phyloP scores from a whole-genome alignment of 2,113 vertebrate genomes.

The Miniopterus natalensis region DNA sequence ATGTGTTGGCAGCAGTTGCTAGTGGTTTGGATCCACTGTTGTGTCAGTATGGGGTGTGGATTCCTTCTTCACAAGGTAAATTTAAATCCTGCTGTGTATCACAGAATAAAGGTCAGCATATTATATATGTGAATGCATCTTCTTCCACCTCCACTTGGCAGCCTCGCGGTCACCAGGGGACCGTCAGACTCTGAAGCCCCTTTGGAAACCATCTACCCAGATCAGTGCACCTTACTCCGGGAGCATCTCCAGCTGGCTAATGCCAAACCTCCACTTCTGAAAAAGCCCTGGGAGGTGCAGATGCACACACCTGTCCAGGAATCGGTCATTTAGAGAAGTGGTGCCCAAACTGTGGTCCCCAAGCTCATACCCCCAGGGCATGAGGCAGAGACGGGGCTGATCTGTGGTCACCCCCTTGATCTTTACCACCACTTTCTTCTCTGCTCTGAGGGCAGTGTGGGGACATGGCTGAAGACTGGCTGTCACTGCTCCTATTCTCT shows the following conservation, averaged over 20 bases:
- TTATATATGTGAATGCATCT: too few species aligned
- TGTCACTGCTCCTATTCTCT: neutral
- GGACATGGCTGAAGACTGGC: fast-evolving
- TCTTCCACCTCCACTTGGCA: too few species aligned
- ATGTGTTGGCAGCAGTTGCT: neutral
- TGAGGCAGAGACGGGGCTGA: neutral
- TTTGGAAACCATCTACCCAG: neutral
- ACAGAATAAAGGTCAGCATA: too few species aligned
- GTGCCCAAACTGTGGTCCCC: neutral
- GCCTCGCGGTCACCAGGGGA: neutral
- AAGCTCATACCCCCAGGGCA: fast-evolving
- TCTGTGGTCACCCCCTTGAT: neutral
- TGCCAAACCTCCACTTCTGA: neutral
- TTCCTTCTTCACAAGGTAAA: neutral
- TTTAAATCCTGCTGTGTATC: neutral
- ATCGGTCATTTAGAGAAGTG: neutral
- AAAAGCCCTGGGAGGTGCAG: neutral
- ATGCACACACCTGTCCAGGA: neutral
- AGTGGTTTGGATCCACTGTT: neutral
- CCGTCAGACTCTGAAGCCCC: neutral
- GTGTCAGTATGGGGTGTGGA: neutral
- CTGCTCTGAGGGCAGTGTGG: neutral
- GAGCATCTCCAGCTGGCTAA: neutral
- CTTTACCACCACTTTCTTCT: neutral
- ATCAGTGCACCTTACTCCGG: neutral